A percentile compares a stretch with the other conserved stretches of the same genome.
These are phyloP conservation scores for Melitaea cinxia DNA, from an alignment of 1,140 invertebrate species.

Conservation along the genomic window DNA sequence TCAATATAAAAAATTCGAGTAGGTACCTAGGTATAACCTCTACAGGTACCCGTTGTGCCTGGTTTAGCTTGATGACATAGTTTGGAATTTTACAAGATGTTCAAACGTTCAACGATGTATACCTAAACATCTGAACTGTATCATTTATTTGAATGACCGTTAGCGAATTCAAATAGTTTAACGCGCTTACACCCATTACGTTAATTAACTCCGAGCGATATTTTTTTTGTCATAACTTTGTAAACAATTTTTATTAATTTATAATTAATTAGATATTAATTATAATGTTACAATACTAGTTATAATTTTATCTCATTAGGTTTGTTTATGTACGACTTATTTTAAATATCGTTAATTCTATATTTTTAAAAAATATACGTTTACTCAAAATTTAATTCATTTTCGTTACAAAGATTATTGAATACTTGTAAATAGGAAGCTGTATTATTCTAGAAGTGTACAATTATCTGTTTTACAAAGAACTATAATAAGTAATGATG, in stretches of 20 bases:
- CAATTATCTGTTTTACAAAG: slow-evolving; percentile 11
- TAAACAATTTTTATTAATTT: no score
- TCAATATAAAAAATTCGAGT: slow-evolving; percentile 35
- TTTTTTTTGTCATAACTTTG: not conserved
- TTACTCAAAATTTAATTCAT: not conserved
- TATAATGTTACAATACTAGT: no score
- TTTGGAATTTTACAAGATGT: not conserved
- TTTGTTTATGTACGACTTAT: not conserved
- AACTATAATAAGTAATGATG: slow-evolving; percentile 33
- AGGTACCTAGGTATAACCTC: slow-evolving; percentile 22
- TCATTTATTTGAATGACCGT: no score
- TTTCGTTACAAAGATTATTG: not conserved
- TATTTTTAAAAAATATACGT: no score
- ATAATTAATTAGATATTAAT: not conserved
- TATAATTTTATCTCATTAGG: not conserved
- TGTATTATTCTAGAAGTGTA: no score
- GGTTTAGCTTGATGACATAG: not conserved
- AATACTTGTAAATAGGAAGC: not conserved
- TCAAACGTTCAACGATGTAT: no score
- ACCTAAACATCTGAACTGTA: no score
- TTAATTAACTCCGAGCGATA: not conserved
- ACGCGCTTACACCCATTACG: not conserved
- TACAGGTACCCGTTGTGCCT: slow-evolving; percentile 10
- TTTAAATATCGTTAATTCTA: not conserved
- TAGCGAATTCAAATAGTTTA: not conserved